These are phyloP conservation scores for Tribolium castaneum DNA, from an alignment of 1,140 invertebrate species.

Conservation along the genomic window DNA sequence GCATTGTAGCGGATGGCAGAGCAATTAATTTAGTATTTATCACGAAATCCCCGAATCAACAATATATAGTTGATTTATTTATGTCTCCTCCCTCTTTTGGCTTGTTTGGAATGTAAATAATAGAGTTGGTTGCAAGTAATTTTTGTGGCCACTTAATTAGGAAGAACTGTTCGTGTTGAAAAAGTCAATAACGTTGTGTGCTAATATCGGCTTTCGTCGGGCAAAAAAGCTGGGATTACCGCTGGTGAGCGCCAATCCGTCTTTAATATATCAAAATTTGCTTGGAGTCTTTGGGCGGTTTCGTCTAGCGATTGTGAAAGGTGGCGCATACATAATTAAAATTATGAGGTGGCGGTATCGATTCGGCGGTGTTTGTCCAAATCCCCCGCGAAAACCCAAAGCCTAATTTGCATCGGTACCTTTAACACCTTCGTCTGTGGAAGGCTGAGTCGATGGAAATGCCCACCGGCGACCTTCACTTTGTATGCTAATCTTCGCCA, in stretches of 20 bases:
- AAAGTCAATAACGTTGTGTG: neutral
- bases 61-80: neutral
- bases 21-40: neutral
- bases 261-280: constrained; percentile 4
- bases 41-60: neutral
- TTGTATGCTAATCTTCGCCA: constrained; percentile 48
- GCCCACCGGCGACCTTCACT: constrained; percentile 48
- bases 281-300: neutral
- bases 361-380: constrained; percentile 16
- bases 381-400: constrained; percentile 29
- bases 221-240: neutral
- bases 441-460: constrained; percentile 42
- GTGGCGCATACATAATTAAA: constrained; percentile 34
- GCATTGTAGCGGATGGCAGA: neutral
- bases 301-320: constrained; percentile 19
- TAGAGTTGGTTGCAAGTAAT: neutral
- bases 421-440: constrained; percentile 42
- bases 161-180: neutral
- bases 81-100: neutral
- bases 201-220: neutral
- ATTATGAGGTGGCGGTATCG: constrained; percentile 19
- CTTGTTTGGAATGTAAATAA: too few relatives aligned
- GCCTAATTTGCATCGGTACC: constrained; percentile 43
- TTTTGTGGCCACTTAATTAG: neutral
- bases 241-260: neutral